Conservation (phyloP, 2,797 vertebrate species). For the Karalla daura region DNA sequence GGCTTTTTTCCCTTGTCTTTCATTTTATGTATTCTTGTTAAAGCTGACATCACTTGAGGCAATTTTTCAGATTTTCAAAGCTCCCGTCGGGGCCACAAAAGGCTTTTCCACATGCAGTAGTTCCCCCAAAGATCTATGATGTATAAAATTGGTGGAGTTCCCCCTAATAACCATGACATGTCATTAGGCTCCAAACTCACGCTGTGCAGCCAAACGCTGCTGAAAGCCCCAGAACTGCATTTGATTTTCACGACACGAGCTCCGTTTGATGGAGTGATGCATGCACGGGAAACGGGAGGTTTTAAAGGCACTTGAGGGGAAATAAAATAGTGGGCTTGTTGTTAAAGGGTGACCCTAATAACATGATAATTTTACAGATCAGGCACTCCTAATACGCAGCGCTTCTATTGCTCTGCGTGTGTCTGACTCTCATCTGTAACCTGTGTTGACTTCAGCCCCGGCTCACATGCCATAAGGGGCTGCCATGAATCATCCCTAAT, state of each 20-base stretch:
- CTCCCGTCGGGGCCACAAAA: background rate
- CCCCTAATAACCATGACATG: background rate
- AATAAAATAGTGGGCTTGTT: background rate
- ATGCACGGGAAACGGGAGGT: background rate
- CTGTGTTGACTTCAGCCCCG: too few species aligned
- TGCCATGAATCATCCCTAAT: slow-evolving; percentile 22
- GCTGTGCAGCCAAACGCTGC: background rate
- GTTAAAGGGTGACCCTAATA: background rate
- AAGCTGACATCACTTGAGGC: background rate
- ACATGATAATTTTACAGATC: background rate
- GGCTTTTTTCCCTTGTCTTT: too few species aligned
- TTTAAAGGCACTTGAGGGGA: background rate
- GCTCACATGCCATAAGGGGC: background rate
- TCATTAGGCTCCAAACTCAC: background rate
- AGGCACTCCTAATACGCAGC: background rate
- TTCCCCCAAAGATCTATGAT: background rate
- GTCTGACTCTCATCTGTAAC: too few species aligned
- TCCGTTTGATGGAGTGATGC: background rate
- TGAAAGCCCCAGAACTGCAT: background rate
- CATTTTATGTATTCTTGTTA: background rate
- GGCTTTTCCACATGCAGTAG: background rate
- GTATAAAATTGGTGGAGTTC: background rate
- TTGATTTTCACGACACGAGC: too few species aligned
- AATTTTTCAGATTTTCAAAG: background rate
- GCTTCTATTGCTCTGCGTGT: too few species aligned